phyloP scores from a whole-genome alignment of 1,140 invertebrate genomes.

The Dendrolimus punctatus region DNA sequence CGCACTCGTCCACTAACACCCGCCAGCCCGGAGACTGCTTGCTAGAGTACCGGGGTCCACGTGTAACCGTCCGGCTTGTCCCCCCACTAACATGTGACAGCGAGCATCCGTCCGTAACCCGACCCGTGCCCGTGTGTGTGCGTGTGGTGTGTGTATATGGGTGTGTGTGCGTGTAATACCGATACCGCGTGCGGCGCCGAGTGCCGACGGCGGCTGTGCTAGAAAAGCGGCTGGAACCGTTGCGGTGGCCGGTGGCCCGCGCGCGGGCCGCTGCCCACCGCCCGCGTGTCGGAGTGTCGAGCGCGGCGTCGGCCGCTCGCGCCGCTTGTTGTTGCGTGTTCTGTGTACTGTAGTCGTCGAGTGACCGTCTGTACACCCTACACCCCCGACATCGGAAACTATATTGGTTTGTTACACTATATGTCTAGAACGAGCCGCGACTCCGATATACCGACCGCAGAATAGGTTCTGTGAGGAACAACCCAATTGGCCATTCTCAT shows the following conservation, averaged over 20 bases:
- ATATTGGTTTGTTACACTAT: constrained; percentile 62
- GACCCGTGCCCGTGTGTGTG: constrained; percentile 54
- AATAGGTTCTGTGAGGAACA: constrained; percentile 70
- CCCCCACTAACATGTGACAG: constrained; percentile 31
- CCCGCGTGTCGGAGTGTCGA: constrained; percentile 24
- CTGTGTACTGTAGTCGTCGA: constrained; percentile 67
- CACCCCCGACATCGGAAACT: constrained; percentile 50
- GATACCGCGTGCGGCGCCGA: constrained; percentile 31
- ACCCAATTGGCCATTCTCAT: constrained; percentile 67
- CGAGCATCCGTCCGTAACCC: constrained; percentile 30
- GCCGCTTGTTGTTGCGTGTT: constrained; percentile 53
- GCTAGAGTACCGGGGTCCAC: constrained; percentile 21
- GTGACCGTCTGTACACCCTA: constrained; percentile 57
- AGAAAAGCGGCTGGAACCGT: constrained; percentile 67
- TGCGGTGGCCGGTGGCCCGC: constrained; percentile 11
- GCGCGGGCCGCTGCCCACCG: background rate
- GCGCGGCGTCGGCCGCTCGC: constrained; percentile 23
- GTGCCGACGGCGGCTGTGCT: constrained; percentile 55
- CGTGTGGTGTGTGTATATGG: constrained; percentile 21
- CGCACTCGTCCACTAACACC: constrained; percentile 24
- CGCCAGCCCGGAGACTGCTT: constrained; percentile 20
- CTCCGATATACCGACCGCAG: constrained; percentile 53
- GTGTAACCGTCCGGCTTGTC: constrained; percentile 51
- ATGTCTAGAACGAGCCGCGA: constrained; percentile 58
- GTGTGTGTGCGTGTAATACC: constrained; percentile 55